A percentile compares a stretch with the other conserved stretches of the same genome.
Conservation (phyloP, 64 coral and sea anemone species). For the Dendrophyllia cribrosa region DNA sequence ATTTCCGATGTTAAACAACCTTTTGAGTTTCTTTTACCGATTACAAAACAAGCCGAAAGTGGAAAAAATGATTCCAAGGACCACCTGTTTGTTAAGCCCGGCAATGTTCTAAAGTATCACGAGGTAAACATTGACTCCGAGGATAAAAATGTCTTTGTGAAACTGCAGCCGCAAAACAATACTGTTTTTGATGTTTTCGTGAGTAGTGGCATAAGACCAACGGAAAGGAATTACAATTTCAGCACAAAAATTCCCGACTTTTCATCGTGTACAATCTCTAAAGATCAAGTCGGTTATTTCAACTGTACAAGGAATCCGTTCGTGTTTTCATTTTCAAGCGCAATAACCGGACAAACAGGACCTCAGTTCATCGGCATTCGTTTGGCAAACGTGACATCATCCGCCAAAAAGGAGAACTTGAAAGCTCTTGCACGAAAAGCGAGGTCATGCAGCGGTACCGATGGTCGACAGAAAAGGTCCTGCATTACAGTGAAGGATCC, state of each 20-base stretch:
- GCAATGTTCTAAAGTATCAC: conserved; percentile 46
- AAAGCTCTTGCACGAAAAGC: background rate
- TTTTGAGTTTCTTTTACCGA: conserved; percentile 33
- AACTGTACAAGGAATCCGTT: conserved; percentile 49
- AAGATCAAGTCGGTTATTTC: background rate
- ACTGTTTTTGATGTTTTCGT: conserved; percentile 34
- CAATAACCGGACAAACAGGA: conserved; percentile 23
- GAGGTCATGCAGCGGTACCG: conserved; percentile 25
- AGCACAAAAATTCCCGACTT: conserved; percentile 40
- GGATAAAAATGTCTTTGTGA: background rate
- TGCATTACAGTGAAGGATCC: conserved; percentile 51
- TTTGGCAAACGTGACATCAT: background rate
- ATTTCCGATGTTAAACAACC: conserved; percentile 27
- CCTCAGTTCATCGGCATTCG: conserved; percentile 55
- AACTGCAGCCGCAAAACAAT: conserved; percentile 1
- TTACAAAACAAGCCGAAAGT: conserved; percentile 13
- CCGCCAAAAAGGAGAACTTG: background rate
- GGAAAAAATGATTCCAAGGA: conserved; percentile 35
- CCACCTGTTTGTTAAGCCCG: conserved; percentile 60
- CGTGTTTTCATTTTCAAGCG: conserved; percentile 25
- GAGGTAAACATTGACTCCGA: background rate
- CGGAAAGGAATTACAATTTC: conserved; percentile 9
- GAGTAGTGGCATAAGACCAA: conserved; percentile 24
- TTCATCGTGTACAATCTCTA: background rate
- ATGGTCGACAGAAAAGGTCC: conserved; percentile 41